These are phyloP conservation scores for Homarus americanus DNA, from an alignment of 1,140 invertebrate species.

Conservation along the genomic window DNA sequence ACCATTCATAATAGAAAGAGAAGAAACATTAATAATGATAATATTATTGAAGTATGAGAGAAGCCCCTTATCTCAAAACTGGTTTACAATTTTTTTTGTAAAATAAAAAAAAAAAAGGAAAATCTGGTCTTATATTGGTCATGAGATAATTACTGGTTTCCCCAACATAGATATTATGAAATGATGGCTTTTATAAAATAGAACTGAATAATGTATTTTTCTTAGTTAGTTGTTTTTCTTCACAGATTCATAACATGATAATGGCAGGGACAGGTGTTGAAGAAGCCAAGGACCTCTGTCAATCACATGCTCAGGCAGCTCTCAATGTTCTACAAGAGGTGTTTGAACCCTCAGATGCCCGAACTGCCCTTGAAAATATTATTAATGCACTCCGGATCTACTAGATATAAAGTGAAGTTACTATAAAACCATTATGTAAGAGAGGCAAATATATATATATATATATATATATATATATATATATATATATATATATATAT, in stretches of 20 bases:
- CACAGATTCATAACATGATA: conserved; percentile 83
- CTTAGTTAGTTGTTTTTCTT: no score
- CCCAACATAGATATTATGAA: no score
- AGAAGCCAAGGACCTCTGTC: conserved; percentile 86
- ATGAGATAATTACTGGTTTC: no score
- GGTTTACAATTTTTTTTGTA: no score
- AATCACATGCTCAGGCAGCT: conserved; percentile 87
- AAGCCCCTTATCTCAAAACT: no score
- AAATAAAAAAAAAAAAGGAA: no score
- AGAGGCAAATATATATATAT: background rate
- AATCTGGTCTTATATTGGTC: no score
- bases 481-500: conserved; percentile 6
- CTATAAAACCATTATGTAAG: background rate
- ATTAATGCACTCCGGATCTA: conserved; percentile 87
- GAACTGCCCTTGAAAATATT: conserved; percentile 87
- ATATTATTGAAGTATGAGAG: no score
- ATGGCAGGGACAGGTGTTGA: conserved; percentile 85
- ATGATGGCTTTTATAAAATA: no score
- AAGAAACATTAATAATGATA: no score
- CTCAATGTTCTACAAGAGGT: conserved; percentile 84
- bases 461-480: background rate
- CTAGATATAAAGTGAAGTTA: background rate
- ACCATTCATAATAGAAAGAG: no score
- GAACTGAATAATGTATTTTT: no score
- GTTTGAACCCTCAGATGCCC: conserved; percentile 86